Percentiles rank a stretch among this genome's conserved stretches.
Evolutionary conservation across 2,888 invertebrate genomes (phyloP).

Genomic region (Eupithecia dodoneata): DNA sequence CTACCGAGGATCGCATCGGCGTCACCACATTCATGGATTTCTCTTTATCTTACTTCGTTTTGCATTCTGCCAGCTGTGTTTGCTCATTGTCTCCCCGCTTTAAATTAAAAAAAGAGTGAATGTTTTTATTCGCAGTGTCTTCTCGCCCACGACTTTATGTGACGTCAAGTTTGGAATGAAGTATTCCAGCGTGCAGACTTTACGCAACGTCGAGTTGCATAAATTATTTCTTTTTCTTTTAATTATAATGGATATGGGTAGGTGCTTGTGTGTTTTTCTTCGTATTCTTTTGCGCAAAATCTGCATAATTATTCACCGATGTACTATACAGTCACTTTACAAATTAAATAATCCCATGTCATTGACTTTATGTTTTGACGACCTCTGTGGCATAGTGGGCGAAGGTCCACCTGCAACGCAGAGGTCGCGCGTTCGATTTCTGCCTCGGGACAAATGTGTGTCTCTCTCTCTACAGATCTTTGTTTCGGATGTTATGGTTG

Average conservation of each 20-base stretch:
- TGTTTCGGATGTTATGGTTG: too few species aligned
- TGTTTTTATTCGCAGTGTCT: conserved; percentile 73
- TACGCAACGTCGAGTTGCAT: conserved; percentile 77
- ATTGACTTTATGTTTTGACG: conserved; percentile 42
- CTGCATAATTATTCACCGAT: conserved; percentile 49
- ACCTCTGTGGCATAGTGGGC: too few species aligned
- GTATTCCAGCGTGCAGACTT: conserved; percentile 71
- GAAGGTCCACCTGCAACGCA: too few species aligned
- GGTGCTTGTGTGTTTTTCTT: conserved; percentile 40
- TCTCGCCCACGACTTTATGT: conserved; percentile 81
- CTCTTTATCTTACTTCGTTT: conserved; percentile 71
- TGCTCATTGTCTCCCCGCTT: conserved; percentile 81
- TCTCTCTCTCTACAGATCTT: too few species aligned
- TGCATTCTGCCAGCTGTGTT: conserved; percentile 82
- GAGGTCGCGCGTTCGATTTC: too few species aligned
- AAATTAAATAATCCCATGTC: conserved; percentile 46
- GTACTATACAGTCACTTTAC: conserved; percentile 39
- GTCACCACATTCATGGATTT: conserved; percentile 66
- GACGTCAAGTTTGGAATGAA: conserved; percentile 80
- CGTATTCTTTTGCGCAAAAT: conserved; percentile 39
- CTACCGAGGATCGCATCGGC: conserved; percentile 67
- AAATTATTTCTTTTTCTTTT: conserved; percentile 75
- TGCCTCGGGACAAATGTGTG: too few species aligned
- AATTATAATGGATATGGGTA: conserved; percentile 61
- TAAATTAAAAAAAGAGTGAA: conserved; percentile 72